Evolutionary conservation across 2,797 vertebrate species (phyloP).

Genomic region (Loris lydekkerianus): DNA sequence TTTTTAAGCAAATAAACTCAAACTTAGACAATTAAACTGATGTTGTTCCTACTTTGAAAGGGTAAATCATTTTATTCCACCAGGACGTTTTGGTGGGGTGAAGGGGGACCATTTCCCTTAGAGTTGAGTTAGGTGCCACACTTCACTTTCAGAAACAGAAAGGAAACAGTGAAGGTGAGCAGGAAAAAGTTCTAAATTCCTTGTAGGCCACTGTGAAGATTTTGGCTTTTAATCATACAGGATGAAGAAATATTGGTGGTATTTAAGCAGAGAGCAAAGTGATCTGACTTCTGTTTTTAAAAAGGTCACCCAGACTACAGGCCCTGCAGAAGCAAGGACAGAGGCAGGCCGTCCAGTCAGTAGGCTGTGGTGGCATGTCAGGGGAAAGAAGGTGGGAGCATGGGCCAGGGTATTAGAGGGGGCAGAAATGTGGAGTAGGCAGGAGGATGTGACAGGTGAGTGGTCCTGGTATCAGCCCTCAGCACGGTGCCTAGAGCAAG

Average conservation of each 20-base stretch:
- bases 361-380: background rate
- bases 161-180: background rate
- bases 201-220: background rate
- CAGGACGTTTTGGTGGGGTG: background rate
- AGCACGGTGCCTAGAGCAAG: background rate
- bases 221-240: background rate
- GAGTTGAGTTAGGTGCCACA: background rate
- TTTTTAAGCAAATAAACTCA: conserved; percentile 39
- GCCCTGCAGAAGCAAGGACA: background rate
- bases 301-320: background rate
- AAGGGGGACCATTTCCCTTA: background rate
- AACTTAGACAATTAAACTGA: conserved; percentile 28
- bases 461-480: background rate
- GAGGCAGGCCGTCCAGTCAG: background rate
- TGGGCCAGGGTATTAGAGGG: background rate
- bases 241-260: background rate
- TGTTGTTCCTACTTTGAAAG: background rate
- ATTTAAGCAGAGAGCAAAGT: background rate
- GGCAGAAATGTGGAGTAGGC: background rate
- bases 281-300: background rate
- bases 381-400: background rate
- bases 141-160: conserved; percentile 23
- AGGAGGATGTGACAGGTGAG: background rate
- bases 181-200: background rate
- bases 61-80: background rate